Conservation (phyloP, 2,888 invertebrate species). For the Drosophila rellima region DNA sequence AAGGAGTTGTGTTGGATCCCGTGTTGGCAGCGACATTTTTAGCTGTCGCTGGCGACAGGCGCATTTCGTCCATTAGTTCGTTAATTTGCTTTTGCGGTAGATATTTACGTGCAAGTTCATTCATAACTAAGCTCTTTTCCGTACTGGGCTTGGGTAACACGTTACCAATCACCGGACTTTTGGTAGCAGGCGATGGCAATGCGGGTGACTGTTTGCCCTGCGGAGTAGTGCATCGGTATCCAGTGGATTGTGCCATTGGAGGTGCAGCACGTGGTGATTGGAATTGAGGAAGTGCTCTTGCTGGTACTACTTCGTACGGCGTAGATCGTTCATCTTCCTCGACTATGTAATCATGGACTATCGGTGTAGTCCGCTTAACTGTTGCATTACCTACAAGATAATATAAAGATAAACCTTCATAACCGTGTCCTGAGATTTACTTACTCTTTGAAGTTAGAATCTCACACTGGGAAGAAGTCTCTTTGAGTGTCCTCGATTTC, state of each 20-base stretch:
- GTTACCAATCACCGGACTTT: constrained; percentile 12
- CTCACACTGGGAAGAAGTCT: constrained; percentile 61
- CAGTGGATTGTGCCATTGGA: constrained; percentile 80
- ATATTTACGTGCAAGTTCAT: constrained; percentile 83
- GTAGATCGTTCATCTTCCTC: constrained; percentile 58
- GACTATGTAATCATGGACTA: constrained; percentile 59
- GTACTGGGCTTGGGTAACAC: constrained; percentile 67
- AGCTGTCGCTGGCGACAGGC: constrained; percentile 46
- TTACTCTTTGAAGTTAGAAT: constrained; percentile 46
- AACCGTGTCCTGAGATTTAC: not conserved
- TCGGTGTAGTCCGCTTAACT: constrained; percentile 55
- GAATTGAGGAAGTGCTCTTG: constrained; percentile 37
- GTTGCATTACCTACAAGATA: constrained; percentile 32
- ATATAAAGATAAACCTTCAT: too few species aligned
- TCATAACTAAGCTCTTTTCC: constrained; percentile 84
- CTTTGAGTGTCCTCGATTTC: constrained; percentile 36
- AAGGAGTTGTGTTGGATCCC: constrained; percentile 44
- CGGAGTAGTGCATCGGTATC: constrained; percentile 73
- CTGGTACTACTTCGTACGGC: constrained; percentile 23
- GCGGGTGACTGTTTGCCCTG: constrained; percentile 30
- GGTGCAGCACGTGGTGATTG: constrained; percentile 59
- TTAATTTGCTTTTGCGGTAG: constrained; percentile 80
- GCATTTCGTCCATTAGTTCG: constrained; percentile 78
- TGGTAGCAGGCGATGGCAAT: constrained; percentile 10
- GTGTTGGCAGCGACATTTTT: constrained; percentile 16